Evolutionary conservation across 2,888 invertebrate genomes (phyloP), one percentile per base, ranked within the genome.

Genomic region (Harmothoe impar): DNA sequence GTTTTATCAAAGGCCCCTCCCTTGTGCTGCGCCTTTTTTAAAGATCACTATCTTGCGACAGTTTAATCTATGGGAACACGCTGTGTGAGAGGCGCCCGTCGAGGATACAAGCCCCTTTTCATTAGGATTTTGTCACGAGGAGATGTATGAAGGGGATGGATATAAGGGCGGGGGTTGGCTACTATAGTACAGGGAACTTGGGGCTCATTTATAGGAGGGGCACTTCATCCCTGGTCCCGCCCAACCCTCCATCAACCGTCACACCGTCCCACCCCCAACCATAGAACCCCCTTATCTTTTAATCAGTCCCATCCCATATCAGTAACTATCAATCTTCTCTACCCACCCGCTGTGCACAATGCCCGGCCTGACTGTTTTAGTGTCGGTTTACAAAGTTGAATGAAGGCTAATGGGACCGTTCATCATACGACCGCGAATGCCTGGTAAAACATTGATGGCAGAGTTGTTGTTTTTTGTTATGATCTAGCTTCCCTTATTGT

Each of bases 251-350:
- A 77, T 77, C 77, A 77, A 10, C 77, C 77, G 77, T 31, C 77
- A 77, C 77, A 20, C 62, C 31, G 17, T 25, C 25, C 29, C 77
- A 77, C 77, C 77, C 62, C 77, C 77, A 17, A 77, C 77, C 77
- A 77, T 29, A 31, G 62, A 77, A 17, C 29, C 77, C 25, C n/a
- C 62, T 29, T 77, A 77, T 77, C 77, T 77, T 77, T 77, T 77
- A 77, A 77, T 77, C 77, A 77, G 77, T 31, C 77, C 15, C 77
- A 77, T 25, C 77, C 77, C 77, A 77, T 77, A 77, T 77, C 77
- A n/a, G 17, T 25, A 31, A 31, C 77, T 25, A 77, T 77, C 77
- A 17, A 77, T 77, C 62, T 62, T 62, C 77, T 25, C 77, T 5
- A 20, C 17, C 77, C 77, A 25, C 77, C 77, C 31, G 77, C 31